A percentile compares a stretch with the other conserved stretches of the same genome.
phyloP scores from a whole-genome alignment of 2,888 invertebrate genomes.

The Aromia moschata region DNA sequence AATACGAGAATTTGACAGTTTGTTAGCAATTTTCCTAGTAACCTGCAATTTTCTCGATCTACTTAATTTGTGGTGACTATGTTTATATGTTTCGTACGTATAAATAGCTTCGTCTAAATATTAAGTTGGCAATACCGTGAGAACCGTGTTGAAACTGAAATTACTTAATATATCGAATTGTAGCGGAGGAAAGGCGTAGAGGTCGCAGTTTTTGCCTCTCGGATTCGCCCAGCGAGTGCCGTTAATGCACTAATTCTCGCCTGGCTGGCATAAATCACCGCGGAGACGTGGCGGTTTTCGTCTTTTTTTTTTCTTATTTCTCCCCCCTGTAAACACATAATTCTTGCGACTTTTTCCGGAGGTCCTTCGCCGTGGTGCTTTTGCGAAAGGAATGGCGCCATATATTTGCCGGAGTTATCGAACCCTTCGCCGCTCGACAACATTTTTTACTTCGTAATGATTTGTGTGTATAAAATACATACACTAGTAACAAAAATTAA shows the following conservation, averaged over 20 bases:
- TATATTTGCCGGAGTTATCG: slow-evolving; percentile 5
- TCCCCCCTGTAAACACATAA: slow-evolving; percentile 8
- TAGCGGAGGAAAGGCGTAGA: too few relatives aligned
- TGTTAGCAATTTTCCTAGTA: too few relatives aligned
- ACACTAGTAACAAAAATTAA: too few relatives aligned
- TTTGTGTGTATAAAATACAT: too few relatives aligned
- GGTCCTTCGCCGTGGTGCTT: neutral
- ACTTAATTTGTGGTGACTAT: too few relatives aligned
- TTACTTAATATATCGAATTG: neutral
- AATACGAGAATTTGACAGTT: too few relatives aligned
- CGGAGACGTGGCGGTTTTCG: slow-evolving; percentile 2
- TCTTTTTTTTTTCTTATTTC: neutral
- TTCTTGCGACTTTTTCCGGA: neutral
- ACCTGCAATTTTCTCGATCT: too few relatives aligned
- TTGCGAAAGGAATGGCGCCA: neutral
- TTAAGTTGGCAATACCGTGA: too few relatives aligned
- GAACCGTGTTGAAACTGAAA: too few relatives aligned
- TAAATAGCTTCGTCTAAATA: too few relatives aligned
- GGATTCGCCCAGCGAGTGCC: neutral
- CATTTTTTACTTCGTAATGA: neutral
- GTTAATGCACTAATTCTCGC: neutral
- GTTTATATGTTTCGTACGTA: too few relatives aligned
- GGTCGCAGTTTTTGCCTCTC: neutral
- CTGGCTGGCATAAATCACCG: neutral
- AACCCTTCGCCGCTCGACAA: neutral